Base-by-base conservation (phyloP, 2,888 invertebrate species). In the Lasioglossum villosulum region DNA sequence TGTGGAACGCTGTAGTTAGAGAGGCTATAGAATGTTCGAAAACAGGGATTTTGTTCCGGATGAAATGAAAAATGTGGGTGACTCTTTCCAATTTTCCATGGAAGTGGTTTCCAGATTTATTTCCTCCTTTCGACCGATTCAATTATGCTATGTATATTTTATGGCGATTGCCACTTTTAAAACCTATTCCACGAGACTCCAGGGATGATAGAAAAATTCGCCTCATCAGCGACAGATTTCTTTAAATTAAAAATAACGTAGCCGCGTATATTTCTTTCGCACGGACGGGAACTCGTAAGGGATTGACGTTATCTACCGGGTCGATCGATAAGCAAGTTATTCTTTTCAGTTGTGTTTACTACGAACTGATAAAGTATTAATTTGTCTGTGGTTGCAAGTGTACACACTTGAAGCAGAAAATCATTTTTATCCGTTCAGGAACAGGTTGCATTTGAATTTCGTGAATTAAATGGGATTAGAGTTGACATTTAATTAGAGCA, bases 81-180 rank as follows among this genome's bases (percentile, higher is more conserved):
- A 30, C 63, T 16, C 16, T 30, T 30, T 16, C 30, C 30, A 16
- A 30, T 63, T 63, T 30, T 30, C 30, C 27, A 1, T 16, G 16
- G 30, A 30, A 63, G 63, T 63, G 63, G 30, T 63, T 63, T 30
- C 6, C 30, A 16, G 63, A 63, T 63, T 63, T 63, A 63, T 27
- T 30, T 63, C 30, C 27, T 63, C 30, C 63, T 27, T 63, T 30
- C 16, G 30, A 39, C 39, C 39, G n/a, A 37, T 37, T 71, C 71
- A 37, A 71, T 71, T 42, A 42, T 39, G 27, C 71, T n/a, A 34
- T 42, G 42, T 71, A n/a, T 71, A 71, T 71, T 42, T 37, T 71
- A 39, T 37, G 71, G 27, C n/a, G 71, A 39, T 71, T 71, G 37
- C 42, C 42, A n/a, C 19, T 71, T 71, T 71, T 37, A 3, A n/a